phyloP scores from a whole-genome alignment of 2,888 invertebrate genomes.

The Mimumesa dahlbomi region DNA sequence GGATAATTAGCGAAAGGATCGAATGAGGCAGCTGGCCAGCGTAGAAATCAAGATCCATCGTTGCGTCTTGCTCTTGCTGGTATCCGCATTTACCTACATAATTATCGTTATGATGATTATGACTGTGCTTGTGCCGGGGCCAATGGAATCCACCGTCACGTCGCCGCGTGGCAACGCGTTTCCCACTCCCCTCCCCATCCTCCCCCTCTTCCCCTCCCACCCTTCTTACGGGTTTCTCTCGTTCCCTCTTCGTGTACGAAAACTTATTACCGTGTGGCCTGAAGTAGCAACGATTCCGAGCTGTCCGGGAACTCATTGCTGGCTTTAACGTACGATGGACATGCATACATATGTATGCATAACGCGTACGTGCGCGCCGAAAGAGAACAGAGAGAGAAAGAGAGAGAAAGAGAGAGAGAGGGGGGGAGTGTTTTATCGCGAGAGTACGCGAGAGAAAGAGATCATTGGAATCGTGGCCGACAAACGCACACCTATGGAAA shows the following conservation, averaged over 20 bases:
- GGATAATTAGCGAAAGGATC: slow-evolving; percentile 77
- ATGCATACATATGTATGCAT: background rate
- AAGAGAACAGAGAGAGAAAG: no score
- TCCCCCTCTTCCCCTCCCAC: slow-evolving; percentile 5
- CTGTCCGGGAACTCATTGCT: slow-evolving; percentile 37
- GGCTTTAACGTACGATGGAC: slow-evolving; percentile 14
- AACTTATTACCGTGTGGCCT: slow-evolving; percentile 46
- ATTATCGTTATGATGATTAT: slow-evolving; percentile 78
- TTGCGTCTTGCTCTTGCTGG: slow-evolving; percentile 33
- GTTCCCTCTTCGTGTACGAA: slow-evolving; percentile 4
- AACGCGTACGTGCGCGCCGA: no score
- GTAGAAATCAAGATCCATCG: slow-evolving; percentile 61
- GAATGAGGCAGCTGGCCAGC: slow-evolving; percentile 77
- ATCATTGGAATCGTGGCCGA: no score
- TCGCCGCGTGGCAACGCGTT: slow-evolving; percentile 31
- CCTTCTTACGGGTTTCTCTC: background rate
- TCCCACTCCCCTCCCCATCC: background rate
- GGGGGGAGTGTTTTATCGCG: background rate
- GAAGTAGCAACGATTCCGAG: slow-evolving; percentile 16
- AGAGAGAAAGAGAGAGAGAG: no score
- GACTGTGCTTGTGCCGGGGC: slow-evolving; percentile 56
- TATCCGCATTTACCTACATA: slow-evolving; percentile 76
- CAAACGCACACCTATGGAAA: slow-evolving; percentile 9
- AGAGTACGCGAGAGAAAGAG: slow-evolving; percentile 2
- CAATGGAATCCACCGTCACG: slow-evolving; percentile 54